phyloP scores from a whole-genome alignment of 1,140 invertebrate genomes.

The Drosophila mauritiana region DNA sequence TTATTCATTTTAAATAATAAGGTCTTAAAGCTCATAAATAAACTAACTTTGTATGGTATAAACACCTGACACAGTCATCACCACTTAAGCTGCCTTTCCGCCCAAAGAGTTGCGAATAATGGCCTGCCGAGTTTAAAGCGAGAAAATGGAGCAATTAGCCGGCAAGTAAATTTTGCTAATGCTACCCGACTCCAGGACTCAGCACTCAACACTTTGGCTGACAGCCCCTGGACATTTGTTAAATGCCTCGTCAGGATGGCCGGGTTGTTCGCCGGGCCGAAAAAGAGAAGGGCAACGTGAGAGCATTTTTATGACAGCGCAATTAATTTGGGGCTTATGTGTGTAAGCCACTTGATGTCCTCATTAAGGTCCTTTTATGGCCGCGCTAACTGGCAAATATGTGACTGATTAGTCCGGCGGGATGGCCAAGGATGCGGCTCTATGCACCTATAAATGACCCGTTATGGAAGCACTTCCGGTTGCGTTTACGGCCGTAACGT shows the following conservation, averaged over 20 bases:
- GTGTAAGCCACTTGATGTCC: conserved; percentile 79
- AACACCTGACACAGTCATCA: neutral
- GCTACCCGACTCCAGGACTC: conserved; percentile 32
- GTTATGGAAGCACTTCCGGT: conserved; percentile 27
- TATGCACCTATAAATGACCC: conserved; percentile 34
- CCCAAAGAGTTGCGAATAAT: conserved; percentile 20
- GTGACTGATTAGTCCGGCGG: conserved; percentile 67
- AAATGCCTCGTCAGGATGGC: conserved; percentile 61
- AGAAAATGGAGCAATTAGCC: conserved; percentile 61
- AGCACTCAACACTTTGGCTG: conserved; percentile 55
- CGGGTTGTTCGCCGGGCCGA: neutral
- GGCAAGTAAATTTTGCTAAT: conserved; percentile 55
- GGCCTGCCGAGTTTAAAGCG: conserved; percentile 37
- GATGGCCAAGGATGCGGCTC: conserved; percentile 31
- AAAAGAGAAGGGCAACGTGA: conserved; percentile 49
- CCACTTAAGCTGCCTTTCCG: conserved; percentile 14
- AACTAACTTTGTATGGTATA: neutral
- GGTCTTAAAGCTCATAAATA: neutral
- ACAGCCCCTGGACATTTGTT: conserved; percentile 49
- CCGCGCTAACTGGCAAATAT: conserved; percentile 73
- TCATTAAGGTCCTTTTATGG: conserved; percentile 78
- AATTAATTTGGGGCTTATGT: conserved; percentile 81
- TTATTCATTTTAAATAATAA: no score
- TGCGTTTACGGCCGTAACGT: conserved; percentile 11
- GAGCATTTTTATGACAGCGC: conserved; percentile 79